phyloP scores from a whole-genome alignment of 2,888 invertebrate genomes.

The Ferdinandea cuprea region DNA sequence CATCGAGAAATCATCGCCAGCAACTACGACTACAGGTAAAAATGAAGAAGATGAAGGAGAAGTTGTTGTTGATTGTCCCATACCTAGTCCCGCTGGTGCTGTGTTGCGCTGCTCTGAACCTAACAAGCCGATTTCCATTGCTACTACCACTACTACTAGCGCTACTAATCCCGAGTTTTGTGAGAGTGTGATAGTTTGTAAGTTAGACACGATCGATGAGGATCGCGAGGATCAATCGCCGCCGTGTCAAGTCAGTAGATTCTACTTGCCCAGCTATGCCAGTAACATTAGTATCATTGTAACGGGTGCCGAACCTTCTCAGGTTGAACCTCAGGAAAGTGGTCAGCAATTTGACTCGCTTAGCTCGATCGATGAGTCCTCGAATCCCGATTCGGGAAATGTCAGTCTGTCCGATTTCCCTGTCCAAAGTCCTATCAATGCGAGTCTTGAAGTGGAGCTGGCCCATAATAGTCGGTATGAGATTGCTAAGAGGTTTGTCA shows the following conservation, averaged over 20 bases:
- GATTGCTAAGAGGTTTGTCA: conserved; percentile 78
- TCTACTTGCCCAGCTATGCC: conserved; percentile 78
- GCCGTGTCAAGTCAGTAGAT: conserved; percentile 48
- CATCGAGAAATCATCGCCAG: conserved; percentile 79
- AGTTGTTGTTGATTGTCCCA: conserved; percentile 65
- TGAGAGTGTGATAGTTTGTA: conserved; percentile 77
- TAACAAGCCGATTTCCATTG: conserved; percentile 67
- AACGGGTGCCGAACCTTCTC: conserved; percentile 71
- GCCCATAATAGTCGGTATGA: conserved; percentile 80
- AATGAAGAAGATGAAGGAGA: conserved; percentile 62
- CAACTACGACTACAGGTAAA: conserved; percentile 77
- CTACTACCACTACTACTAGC: conserved; percentile 74
- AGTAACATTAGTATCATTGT: conserved; percentile 80
- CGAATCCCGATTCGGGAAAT: conserved; percentile 82
- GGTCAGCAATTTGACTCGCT: conserved; percentile 79
- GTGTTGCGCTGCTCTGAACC: conserved; percentile 70
- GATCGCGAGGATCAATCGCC: conserved; percentile 50
- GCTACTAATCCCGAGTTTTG: conserved; percentile 74
- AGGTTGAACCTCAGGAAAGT: conserved; percentile 18
- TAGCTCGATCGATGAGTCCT: conserved; percentile 80
- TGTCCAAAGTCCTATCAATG: conserved; percentile 77
- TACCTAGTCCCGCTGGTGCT: conserved; percentile 65
- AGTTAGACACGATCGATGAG: conserved; percentile 79
- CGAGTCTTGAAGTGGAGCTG: conserved; percentile 79
- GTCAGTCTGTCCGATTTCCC: conserved; percentile 81